A percentile compares a stretch with the other conserved stretches of the same genome.
Conservation (phyloP, 2,888 invertebrate genomes). For the Litoditis marina region DNA sequence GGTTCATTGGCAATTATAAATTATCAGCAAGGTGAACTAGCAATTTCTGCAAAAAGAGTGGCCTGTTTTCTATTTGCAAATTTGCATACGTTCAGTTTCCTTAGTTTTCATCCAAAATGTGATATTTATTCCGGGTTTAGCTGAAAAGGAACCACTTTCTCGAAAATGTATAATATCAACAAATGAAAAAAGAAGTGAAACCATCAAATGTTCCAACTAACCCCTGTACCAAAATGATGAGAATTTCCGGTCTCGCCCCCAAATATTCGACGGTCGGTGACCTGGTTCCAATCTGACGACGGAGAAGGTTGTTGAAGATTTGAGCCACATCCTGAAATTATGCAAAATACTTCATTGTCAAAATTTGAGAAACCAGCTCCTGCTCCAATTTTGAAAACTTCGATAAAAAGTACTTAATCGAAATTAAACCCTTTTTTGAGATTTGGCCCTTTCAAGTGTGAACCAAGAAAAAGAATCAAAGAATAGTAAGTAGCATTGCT, state of each 20-base stretch:
- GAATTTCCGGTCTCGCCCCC: constrained; percentile 92
- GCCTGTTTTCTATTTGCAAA: neutral
- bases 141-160: too few species aligned
- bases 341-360: neutral
- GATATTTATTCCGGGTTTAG: too few species aligned
- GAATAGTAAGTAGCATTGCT: too few species aligned
- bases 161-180: neutral
- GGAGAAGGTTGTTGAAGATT: constrained; percentile 96
- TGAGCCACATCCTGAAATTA: constrained; percentile 80
- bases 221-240: constrained; percentile 64
- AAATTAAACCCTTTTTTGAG: too few species aligned
- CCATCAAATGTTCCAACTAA: constrained; percentile 15
- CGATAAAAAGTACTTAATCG: too few species aligned
- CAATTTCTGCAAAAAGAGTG: neutral
- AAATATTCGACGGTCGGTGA: constrained; percentile 96
- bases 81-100: neutral
- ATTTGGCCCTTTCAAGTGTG: too few species aligned
- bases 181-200: neutral
- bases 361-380: constrained; percentile 4
- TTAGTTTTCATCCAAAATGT: too few species aligned
- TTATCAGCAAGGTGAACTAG: too few species aligned
- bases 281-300: constrained; percentile 95
- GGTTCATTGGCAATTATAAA: too few species aligned
- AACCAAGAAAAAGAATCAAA: too few species aligned
- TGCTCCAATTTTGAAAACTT: too few species aligned